phyloP scores from a whole-genome alignment of 1,140 invertebrate genomes.

The Whitmania pigra region DNA sequence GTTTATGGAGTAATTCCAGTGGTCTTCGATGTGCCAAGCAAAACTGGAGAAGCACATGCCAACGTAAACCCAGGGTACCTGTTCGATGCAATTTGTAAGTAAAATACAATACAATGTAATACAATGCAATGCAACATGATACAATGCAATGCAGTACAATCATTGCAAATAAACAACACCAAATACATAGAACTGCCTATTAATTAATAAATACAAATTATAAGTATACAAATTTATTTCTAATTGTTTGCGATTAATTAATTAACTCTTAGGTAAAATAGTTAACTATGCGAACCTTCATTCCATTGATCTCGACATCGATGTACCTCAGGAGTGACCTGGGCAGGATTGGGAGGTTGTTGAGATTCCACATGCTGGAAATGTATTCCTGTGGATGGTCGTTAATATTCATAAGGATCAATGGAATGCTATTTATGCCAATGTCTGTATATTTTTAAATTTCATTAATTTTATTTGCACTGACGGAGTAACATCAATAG shows the following conservation, averaged over 20 bases:
- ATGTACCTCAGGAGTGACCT: slow-evolving; percentile 94
- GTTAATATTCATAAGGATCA: not conserved
- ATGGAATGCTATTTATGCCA: not conserved
- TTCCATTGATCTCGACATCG: slow-evolving; percentile 93
- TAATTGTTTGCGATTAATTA: not conserved
- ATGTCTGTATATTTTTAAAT: no score
- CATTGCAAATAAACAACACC: not conserved
- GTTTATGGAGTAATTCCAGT: slow-evolving; percentile 99
- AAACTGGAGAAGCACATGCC: slow-evolving; percentile 99
- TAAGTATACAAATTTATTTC: no score
- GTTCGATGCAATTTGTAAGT: no score
- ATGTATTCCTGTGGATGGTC: slow-evolving; percentile 59
- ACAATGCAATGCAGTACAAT: no score
- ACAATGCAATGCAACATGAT: no score
- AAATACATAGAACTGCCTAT: slow-evolving; percentile 34
- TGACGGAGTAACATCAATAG: no score
- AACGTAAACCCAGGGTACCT: slow-evolving; percentile 88
- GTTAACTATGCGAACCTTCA: slow-evolving; percentile 45
- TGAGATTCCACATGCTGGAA: slow-evolving; percentile 91
- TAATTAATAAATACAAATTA: no score
- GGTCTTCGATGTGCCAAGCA: slow-evolving; percentile 98
- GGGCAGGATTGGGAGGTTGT: slow-evolving; percentile 83
- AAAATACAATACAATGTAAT: no score
- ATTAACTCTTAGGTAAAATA: not conserved
- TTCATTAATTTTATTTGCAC: no score